These are phyloP conservation scores for Spondyliosoma cantharus DNA, from an alignment of 2,797 vertebrate genomes.

Conservation along the genomic window DNA sequence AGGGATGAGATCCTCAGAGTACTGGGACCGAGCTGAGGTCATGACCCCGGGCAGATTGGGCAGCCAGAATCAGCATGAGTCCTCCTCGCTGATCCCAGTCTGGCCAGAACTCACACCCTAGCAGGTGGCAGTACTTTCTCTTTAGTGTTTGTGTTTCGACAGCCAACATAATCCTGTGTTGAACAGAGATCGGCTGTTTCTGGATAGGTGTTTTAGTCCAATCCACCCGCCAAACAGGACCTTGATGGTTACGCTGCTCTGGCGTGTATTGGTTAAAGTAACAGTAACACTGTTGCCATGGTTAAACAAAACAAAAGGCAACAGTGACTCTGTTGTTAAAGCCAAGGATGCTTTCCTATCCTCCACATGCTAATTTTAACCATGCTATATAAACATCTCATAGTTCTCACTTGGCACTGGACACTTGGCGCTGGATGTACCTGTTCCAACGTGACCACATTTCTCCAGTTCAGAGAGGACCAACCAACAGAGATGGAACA, in stretches of 20 bases:
- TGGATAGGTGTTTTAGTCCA: conserved; percentile 34
- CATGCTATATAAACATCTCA: not conserved
- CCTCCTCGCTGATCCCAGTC: conserved; percentile 35
- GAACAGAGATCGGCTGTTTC: conserved; percentile 39
- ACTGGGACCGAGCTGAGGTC: conserved; percentile 54
- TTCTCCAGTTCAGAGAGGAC: not conserved
- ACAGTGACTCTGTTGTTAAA: conserved; percentile 5
- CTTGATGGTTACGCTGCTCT: conserved; percentile 16
- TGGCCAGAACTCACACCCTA: conserved; percentile 36
- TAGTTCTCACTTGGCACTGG: not conserved
- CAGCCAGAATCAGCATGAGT: conserved; percentile 36
- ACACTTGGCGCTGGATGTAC: not conserved
- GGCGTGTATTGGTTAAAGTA: conserved; percentile 14
- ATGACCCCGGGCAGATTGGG: conserved; percentile 55
- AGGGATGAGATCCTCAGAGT: conserved; percentile 34
- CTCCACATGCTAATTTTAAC: not conserved
- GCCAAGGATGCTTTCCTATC: not conserved
- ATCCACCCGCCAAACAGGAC: conserved; percentile 10
- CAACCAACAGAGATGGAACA: not conserved
- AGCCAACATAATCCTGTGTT: conserved; percentile 25
- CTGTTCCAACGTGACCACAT: not conserved
- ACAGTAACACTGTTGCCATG: conserved; percentile 18
- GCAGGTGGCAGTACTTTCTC: conserved; percentile 50
- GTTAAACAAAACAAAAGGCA: conserved; percentile 37
- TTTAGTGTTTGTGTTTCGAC: conserved; percentile 34